Conservation (phyloP, 2,113 vertebrate species). For the Phalacrocorax carbo region DNA sequence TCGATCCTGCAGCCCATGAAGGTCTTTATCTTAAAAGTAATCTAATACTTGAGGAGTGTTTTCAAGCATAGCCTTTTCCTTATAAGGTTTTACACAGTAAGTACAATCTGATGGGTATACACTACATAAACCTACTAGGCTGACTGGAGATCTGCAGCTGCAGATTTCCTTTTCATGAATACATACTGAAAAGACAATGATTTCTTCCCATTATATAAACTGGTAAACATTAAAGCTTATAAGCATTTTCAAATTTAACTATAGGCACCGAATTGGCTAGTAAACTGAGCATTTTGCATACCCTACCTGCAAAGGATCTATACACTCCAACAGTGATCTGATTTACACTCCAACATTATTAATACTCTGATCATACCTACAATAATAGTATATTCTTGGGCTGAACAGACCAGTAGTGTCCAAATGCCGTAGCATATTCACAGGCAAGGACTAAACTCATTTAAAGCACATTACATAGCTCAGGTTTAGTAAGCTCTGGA, state of each 20-base stretch:
- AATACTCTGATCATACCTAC: not conserved
- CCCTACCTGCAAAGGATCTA: not conserved
- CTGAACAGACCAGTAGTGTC: not conserved
- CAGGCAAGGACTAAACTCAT: not conserved
- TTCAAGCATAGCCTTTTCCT: not conserved
- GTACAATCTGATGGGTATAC: not conserved
- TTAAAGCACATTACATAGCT: not conserved
- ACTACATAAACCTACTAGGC: not conserved
- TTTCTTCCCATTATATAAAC: not conserved
- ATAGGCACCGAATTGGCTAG: not conserved
- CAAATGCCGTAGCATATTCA: not conserved
- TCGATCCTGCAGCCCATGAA: not conserved
- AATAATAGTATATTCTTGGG: not conserved
- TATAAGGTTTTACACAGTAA: not conserved
- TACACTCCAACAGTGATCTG: not conserved
- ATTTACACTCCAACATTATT: not conserved
- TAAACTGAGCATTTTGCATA: not conserved
- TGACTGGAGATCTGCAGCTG: not conserved
- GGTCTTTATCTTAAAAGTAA: not conserved
- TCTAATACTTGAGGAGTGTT: not conserved
- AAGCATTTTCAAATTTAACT: not conserved
- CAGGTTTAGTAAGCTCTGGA: not conserved
- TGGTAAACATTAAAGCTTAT: not conserved
- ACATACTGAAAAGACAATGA: not conserved
- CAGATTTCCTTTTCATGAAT: not conserved